Evolutionary conservation across 2,113 vertebrate species (phyloP), one percentile per base, ranked within the genome.

Genomic region (Melanostigma gelatinosum): DNA sequence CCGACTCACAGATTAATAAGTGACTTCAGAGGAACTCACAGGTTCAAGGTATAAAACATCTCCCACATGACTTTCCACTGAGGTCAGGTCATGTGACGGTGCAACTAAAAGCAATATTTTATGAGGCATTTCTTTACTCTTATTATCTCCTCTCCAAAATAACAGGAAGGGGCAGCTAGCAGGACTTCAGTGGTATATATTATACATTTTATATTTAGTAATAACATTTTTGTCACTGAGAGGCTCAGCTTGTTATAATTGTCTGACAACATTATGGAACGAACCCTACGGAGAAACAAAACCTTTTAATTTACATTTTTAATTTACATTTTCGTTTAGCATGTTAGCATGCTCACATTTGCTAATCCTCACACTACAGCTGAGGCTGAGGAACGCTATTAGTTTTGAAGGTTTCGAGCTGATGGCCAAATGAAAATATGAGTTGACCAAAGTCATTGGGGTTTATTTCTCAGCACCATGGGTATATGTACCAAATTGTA

Each of bases 1-100:
- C 54, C 36, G n/a, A 50, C 42, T 74, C 42, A 29, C 11, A 40
- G 85, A 86, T 94, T 93, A 95, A 94, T 94, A 44, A 94, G 79
- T 94, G 85, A 94, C 91, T 84, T 22, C 6, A 64, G 27, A 72
- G 34, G 36, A 67, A 29, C 34, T 60, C 34, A 75, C 73, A 85
- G 84, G 90, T 90, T 89, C 87, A 93, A 92, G 83, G 92, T 90
- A 68, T 89, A 87, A 88, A 75, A 74, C 57, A 44, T 61, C 4
- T 44, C 13, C 83, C 83, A 73, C 79, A 76, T 90, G 32, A 77
- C 75, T 81, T 68, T 29, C 48, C 40, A 36, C 68, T 24, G 22
- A 66, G 72, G 71, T 74, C 81, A 66, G 18, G 10, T 81, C 67
- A 66, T 20, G 10, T 69, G 38, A 36, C 22, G 12, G 29, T 7